Percentiles rank a stretch among this genome's conserved stretches.
phyloP scores from a whole-genome alignment of 2,113 vertebrate species.

The Zosterops hypoxanthus region DNA sequence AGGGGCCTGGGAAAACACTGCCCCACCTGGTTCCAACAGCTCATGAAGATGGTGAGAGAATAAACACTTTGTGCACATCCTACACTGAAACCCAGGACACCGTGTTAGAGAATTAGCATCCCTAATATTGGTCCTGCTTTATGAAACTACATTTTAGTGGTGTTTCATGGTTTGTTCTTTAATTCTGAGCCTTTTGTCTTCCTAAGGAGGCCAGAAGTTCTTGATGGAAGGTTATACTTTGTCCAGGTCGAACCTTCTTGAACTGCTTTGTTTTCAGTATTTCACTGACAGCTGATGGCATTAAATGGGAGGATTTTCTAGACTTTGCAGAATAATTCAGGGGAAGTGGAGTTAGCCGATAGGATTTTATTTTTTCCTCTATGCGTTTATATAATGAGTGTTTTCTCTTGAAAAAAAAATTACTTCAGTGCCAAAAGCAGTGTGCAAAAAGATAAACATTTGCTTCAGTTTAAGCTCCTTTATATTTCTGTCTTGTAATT shows the following conservation, averaged over 20 bases:
- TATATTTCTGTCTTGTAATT: not conserved
- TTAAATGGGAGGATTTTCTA: not conserved
- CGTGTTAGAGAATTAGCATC: rapidly evolving
- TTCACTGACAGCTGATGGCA: not conserved
- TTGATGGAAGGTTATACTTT: not conserved
- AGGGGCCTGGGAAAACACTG: too few species aligned
- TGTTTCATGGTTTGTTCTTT: not conserved
- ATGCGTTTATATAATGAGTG: not conserved
- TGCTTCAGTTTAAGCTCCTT: not conserved
- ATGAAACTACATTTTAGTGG: not conserved
- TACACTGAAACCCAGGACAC: too few species aligned
- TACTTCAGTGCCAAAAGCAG: not conserved
- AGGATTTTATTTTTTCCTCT: not conserved
- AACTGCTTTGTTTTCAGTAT: not conserved
- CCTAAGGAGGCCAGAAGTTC: not conserved
- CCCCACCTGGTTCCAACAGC: too few species aligned
- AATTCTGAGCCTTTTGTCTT: not conserved
- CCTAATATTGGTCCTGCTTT: not conserved
- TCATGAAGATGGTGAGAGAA: too few species aligned
- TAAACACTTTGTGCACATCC: too few species aligned
- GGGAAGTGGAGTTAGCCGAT: not conserved
- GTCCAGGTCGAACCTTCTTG: not conserved
- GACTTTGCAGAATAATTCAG: not conserved
- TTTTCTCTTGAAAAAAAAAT: not conserved
- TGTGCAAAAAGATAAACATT: not conserved